Evolutionary conservation across 2,113 vertebrate genomes (phyloP).

Genomic region (Chloebia gouldiae): DNA sequence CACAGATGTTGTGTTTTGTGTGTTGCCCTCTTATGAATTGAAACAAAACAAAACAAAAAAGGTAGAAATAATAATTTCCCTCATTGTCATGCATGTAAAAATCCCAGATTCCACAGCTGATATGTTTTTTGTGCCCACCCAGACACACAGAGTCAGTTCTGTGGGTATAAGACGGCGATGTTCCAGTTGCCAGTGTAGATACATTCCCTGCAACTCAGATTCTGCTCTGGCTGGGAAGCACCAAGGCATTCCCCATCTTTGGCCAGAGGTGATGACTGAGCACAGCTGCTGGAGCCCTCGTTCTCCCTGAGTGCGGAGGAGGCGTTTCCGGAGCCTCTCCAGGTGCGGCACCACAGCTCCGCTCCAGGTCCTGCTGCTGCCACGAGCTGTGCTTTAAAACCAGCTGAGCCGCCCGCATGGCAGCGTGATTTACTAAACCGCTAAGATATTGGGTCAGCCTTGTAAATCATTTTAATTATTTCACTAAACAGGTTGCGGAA

Average conservation of each 20-base stretch:
- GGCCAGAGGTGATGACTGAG: neutral
- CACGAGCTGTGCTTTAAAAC: neutral
- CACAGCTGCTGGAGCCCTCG: neutral
- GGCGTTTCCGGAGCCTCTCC: accelerated
- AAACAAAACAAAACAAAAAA: neutral
- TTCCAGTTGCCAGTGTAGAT: neutral
- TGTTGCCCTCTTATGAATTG: neutral
- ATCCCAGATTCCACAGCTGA: neutral
- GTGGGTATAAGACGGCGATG: neutral
- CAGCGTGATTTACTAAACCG: slow-evolving; percentile 56
- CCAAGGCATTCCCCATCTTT: neutral
- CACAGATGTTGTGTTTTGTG: neutral
- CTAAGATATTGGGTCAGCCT: slow-evolving; percentile 55
- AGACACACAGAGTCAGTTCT: neutral
- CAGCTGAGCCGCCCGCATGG: neutral
- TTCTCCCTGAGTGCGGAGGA: neutral
- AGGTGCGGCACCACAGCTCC: neutral
- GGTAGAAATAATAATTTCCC: neutral
- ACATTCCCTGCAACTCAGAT: neutral
- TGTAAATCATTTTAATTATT: slow-evolving; percentile 66
- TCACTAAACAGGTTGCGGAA: slow-evolving; percentile 61
- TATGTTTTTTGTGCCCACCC: neutral
- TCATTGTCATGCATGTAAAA: neutral
- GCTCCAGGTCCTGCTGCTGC: neutral
- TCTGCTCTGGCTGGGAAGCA: neutral